These are phyloP conservation scores for Leptogaster cylindrica DNA, from an alignment of 2,888 invertebrate species.

Conservation along the genomic window DNA sequence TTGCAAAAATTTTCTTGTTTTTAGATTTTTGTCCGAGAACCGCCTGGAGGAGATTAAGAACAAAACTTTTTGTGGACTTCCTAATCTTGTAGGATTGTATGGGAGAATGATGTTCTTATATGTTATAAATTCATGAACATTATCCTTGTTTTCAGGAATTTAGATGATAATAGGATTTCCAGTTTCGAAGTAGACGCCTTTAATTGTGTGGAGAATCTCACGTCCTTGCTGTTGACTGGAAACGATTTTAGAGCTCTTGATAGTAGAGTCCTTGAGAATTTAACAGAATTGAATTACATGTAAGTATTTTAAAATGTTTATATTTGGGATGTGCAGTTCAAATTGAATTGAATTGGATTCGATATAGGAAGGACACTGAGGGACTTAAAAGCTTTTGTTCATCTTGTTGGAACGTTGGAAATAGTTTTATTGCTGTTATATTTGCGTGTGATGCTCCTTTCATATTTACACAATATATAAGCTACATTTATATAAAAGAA, in stretches of 20 bases:
- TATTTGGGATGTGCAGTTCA: no score
- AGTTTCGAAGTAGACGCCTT: slow-evolving; percentile 61
- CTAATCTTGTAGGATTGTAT: slow-evolving; percentile 60
- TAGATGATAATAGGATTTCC: slow-evolving; percentile 62
- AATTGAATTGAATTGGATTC: no score
- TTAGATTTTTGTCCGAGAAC: slow-evolving; percentile 65
- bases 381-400: no score
- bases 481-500: no score
- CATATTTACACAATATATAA: no score
- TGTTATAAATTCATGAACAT: not conserved
- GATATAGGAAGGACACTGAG: no score
- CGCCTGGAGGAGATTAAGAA: slow-evolving; percentile 59
- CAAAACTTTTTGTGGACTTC: slow-evolving; percentile 63
- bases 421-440: no score
- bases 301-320: slow-evolving; percentile 55
- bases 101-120: slow-evolving; percentile 38
- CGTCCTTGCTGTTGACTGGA: slow-evolving; percentile 61
- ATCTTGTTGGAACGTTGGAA: no score
- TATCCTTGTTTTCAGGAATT: slow-evolving; percentile 55
- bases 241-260: slow-evolving; percentile 60
- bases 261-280: slow-evolving; percentile 58
- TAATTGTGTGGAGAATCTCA: slow-evolving; percentile 61
- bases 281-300: slow-evolving; percentile 62
- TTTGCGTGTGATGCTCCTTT: no score
- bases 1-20: slow-evolving; percentile 18